Base-by-base conservation (phyloP, 2,888 invertebrate genomes). In the Argyresthia goedartella region DNA sequence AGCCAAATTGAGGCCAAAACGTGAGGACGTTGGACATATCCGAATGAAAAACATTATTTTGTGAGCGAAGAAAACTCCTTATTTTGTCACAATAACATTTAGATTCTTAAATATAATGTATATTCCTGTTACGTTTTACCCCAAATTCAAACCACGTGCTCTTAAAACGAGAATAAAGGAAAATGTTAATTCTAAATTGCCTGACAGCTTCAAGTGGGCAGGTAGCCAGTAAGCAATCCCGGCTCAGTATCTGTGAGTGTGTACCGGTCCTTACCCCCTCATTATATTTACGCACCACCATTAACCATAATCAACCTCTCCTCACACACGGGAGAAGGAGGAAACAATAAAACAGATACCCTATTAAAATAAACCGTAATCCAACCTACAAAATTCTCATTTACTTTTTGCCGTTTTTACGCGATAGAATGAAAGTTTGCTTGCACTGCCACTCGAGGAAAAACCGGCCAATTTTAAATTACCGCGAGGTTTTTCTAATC, bases 211-310 rank as follows among this genome's bases (percentile, higher is more conserved):
- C 64, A 64, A 70, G 66, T 67, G 66, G 62, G 61, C 56, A 68
- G n/a, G n/a, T 67, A 78, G 73, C 76, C 69, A 79, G 76, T 75
- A 78, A 78, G 69, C 62, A 54, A 52, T 49, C 25, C 33, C 54
- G 59, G 63, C 47, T 59, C 64, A 65, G 66, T 67, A 76, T 80
- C 78, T 80, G 71, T 73, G 59, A 60, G 65, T 62, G 60, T 15
- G 39, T 66, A 64, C 63, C 59, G 59, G 62, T 63, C 73, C 51
- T 15, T 44, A 76, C 74, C 73, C 80, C 73, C 72, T 78, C 69
- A 84, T 85, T 84, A 84, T 64, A 67, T 81, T 78, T 81, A 80
- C 76, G 69, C 76, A 66, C 76, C 68, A 74, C 71, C 71, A 81
- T 82, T 81, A 82, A 69, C 63, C 67, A 63, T 73, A 82, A 82